Conservation (phyloP, 2,888 invertebrate genomes). For the Galeruca laticollis region DNA sequence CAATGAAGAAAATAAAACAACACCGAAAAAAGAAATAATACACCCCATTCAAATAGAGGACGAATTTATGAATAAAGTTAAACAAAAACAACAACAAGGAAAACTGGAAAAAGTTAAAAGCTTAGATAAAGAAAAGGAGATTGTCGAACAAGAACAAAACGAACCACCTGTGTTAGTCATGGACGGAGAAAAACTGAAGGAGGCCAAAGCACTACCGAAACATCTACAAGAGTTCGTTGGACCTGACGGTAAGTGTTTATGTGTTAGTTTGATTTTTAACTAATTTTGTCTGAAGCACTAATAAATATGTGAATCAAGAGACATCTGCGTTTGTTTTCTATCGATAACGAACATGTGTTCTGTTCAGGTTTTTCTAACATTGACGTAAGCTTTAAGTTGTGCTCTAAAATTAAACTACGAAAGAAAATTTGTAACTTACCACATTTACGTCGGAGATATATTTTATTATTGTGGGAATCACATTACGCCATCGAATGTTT, state of each 20-base stretch:
- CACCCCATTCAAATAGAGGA: conserved; percentile 74
- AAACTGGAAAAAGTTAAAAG: conserved; percentile 56
- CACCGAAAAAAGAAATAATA: conserved; percentile 57
- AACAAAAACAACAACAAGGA: conserved; percentile 75
- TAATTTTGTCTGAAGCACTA: conserved; percentile 29
- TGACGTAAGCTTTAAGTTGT: conserved; percentile 33
- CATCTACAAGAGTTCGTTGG: conserved; percentile 85
- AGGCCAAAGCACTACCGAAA: conserved; percentile 77
- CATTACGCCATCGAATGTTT: conserved; percentile 10
- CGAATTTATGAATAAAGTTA: conserved; percentile 83
- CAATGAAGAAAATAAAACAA: conserved; percentile 40
- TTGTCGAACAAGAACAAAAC: conserved; percentile 42
- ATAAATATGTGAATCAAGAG: conserved; percentile 29
- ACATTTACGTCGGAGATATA: background rate
- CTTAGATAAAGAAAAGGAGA: conserved; percentile 32
- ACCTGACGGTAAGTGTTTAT: conserved; percentile 40
- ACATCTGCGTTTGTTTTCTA: conserved; percentile 35
- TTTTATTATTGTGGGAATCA: conserved; percentile 6
- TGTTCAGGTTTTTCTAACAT: conserved; percentile 28
- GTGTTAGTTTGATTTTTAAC: conserved; percentile 28
- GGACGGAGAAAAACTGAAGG: conserved; percentile 75
- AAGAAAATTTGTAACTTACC: conserved; percentile 45
- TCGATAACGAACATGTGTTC: conserved; percentile 27
- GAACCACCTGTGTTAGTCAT: conserved; percentile 70
- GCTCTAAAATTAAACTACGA: conserved; percentile 50